Percentiles rank a stretch among this genome's conserved stretches.
These are phyloP conservation scores for Thera britannica DNA, from an alignment of 2,888 invertebrate genomes.

Conservation along the genomic window DNA sequence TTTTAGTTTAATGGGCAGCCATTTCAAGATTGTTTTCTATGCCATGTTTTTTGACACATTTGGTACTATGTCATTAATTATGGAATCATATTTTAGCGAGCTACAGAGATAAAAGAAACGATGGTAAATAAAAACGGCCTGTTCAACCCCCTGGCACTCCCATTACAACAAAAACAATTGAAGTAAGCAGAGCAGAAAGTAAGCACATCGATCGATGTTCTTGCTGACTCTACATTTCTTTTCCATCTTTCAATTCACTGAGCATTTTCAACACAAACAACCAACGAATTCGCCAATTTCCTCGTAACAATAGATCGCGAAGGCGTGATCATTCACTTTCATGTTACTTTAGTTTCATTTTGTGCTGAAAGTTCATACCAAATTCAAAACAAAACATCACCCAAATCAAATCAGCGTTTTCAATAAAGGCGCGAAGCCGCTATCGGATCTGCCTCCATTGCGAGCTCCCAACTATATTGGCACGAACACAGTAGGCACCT, in stretches of 20 bases:
- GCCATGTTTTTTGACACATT: no score
- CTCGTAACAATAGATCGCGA: constrained; percentile 16
- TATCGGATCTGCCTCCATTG: constrained; percentile 41
- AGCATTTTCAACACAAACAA: constrained; percentile 12
- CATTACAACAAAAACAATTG: background rate
- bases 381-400: constrained; percentile 53
- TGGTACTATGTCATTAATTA: no score
- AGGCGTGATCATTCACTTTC: constrained; percentile 26
- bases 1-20: no score
- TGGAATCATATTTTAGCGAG: no score
- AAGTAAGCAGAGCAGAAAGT: no score
- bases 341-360: constrained; percentile 23
- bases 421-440: constrained; percentile 54
- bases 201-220: background rate
- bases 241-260: constrained; percentile 1
- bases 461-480: constrained; percentile 43
- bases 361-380: constrained; percentile 39
- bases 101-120: no score
- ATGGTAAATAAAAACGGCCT: no score
- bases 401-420: constrained; percentile 62
- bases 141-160: no score
- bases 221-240: background rate
- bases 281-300: constrained; percentile 15
- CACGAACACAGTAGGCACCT: constrained; percentile 31
- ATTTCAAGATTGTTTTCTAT: no score